These are phyloP conservation scores for Gorsachius goisagi DNA, from an alignment of 2,113 vertebrate genomes.

Conservation along the genomic window DNA sequence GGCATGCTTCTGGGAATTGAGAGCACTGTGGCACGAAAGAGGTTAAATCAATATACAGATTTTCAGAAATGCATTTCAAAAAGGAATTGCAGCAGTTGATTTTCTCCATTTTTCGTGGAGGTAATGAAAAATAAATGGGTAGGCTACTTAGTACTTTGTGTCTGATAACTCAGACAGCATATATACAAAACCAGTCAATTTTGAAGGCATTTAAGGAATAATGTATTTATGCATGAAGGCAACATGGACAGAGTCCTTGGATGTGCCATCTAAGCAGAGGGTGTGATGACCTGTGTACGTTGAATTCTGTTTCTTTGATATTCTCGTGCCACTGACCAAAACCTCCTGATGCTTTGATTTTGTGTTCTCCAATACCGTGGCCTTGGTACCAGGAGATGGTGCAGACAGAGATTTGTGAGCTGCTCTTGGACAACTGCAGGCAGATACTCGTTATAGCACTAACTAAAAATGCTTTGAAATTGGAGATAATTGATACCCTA, in stretches of 20 bases:
- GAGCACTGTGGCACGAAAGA: neutral
- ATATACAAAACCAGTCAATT: neutral
- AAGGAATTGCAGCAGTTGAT: neutral
- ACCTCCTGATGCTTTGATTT: neutral
- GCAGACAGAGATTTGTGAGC: neutral
- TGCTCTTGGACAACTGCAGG: neutral
- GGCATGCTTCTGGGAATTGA: neutral
- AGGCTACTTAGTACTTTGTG: neutral
- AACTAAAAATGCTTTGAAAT: neutral
- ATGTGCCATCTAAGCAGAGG: neutral
- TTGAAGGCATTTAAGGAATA: neutral
- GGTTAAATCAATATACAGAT: neutral
- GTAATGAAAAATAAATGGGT: neutral
- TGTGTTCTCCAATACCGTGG: rapidly evolving
- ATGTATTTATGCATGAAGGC: neutral
- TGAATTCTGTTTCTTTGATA: neutral
- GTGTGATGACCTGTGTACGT: rapidly evolving
- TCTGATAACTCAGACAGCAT: neutral
- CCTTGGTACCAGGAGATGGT: neutral
- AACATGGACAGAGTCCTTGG: neutral
- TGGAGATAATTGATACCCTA: neutral
- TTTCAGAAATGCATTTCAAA: neutral
- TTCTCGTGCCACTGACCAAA: neutral
- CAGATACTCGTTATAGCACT: neutral
- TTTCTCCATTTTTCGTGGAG: neutral